phyloP scores from a whole-genome alignment of 2,888 invertebrate genomes.

The Philonicus albiceps region DNA sequence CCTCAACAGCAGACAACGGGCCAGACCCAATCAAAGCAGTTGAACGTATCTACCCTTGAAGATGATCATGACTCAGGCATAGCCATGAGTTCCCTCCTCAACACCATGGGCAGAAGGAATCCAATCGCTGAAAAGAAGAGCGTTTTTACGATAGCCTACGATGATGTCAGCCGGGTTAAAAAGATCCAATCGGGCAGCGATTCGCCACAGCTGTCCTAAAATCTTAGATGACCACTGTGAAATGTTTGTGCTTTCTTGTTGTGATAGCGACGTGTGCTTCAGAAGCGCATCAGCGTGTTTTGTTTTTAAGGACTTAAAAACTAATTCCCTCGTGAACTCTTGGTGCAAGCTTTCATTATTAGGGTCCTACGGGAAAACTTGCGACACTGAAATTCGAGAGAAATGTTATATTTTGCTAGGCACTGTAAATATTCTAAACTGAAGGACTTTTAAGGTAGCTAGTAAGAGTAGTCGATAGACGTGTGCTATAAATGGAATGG shows the following conservation, averaged over 20 bases:
- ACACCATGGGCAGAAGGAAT: conserved; percentile 69
- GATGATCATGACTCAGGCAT: conserved; percentile 82
- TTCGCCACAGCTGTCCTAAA: conserved; percentile 70
- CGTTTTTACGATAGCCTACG: conserved; percentile 91
- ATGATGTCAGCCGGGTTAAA: conserved; percentile 83
- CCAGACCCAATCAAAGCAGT: conserved; percentile 64
- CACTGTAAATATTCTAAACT: conserved; percentile 8
- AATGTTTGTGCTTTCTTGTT: conserved; percentile 28
- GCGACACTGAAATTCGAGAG: not conserved
- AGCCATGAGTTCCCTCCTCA: conserved; percentile 71
- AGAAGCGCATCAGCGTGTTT: conserved; percentile 33
- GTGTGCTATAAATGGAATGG: not conserved
- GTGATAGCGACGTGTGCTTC: conserved; percentile 43
- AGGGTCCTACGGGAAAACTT: conserved; percentile 8
- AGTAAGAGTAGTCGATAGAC: not conserved
- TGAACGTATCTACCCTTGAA: conserved; percentile 69
- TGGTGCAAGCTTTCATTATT: conserved; percentile 37
- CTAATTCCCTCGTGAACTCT: not conserved
- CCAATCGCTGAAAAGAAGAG: conserved; percentile 88
- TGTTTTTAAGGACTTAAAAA: not conserved
- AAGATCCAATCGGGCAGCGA: conserved; percentile 82
- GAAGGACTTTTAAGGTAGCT: conserved; percentile 2
- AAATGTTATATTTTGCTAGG: not conserved
- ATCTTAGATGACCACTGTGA: not conserved
- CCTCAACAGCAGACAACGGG: conserved; percentile 41